Conservation (phyloP, 1,140 invertebrate genomes). For the Geopemphigus sp. region DNA sequence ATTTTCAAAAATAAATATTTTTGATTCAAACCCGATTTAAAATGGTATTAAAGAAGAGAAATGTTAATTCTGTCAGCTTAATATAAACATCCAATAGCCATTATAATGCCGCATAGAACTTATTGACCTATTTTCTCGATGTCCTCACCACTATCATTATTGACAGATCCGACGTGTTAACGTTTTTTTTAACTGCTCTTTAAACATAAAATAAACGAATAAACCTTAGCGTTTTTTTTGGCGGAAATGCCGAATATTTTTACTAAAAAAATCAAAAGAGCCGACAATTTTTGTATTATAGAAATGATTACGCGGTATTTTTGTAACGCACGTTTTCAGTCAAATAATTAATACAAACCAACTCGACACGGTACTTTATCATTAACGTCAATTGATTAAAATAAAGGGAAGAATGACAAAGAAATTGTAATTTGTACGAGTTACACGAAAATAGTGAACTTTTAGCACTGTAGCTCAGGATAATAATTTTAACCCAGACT, state of each 20-base stretch:
- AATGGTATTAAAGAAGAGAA: no score
- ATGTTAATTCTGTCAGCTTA: not conserved
- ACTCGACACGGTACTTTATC: not conserved
- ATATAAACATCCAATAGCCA: constrained; percentile 15
- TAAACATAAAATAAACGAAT: not conserved
- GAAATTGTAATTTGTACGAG: not conserved
- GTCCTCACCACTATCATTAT: not conserved
- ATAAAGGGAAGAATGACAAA: not conserved
- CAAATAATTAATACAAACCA: not conserved
- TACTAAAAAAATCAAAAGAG: constrained; percentile 3
- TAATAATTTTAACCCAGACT: constrained; percentile 38
- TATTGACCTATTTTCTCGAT: not conserved
- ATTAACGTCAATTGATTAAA: not conserved
- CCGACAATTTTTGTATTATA: not conserved
- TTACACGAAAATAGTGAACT: constrained; percentile 23
- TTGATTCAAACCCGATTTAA: not conserved
- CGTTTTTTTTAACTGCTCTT: not conserved
- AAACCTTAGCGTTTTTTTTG: not conserved
- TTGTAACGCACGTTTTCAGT: not conserved
- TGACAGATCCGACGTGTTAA: not conserved
- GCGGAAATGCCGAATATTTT: not conserved
- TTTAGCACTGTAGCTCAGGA: constrained; percentile 14
- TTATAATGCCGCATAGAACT: not conserved
- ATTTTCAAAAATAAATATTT: constrained; percentile 20
- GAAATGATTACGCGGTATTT: not conserved